Base-by-base conservation (phyloP, 2,797 vertebrate genomes). In the Notoglanidium macrostoma region DNA sequence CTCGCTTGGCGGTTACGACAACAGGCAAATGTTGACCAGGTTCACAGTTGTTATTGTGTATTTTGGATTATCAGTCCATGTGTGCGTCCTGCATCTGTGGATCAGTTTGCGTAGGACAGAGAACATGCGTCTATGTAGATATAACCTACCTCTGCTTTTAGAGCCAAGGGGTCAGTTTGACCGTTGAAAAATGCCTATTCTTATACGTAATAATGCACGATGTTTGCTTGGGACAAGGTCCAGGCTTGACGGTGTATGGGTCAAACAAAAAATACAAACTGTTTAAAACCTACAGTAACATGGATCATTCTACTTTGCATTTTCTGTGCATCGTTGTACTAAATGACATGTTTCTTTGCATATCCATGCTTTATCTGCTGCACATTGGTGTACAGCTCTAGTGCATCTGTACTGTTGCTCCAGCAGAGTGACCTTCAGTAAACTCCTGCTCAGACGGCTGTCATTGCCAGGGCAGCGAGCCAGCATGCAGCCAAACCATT, bases 401-500 rank as follows among this genome's bases (percentile, higher is more conserved):
- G 79, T 63, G 46, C 49, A 54, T 21, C 29, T 54, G 17, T 63
- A 83, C 29, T 68, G 63, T 23, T 54, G 29, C 63, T 70, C 32
- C 85, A 78, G 77, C 67, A 51, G 29, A 44, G 26, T 79, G n/a
- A 32, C 87, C 79, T 80, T 87, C 49, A 74, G 40, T 76, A 55
- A 59, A 83, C 83, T 57, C 55, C 84, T 87, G 88, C 35, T 65
- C 73, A 35, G 17, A 78, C 55, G 83, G 57, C 81, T 80, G 63
- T 79, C 54, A 72, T 35, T 68, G 46, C 15, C 81, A 55, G 81
- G 49, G 81, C 81, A 83, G 40, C 2, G 88, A 90, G 90, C 89
- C 88, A 86, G 88, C 90, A 81, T 92, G 92, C 92, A 89, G 92
- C 91, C 92, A 74, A 91, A 93, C 92, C 93, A 93, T 88, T 88